phyloP scores from a whole-genome alignment of 2,888 invertebrate genomes.

The Oxyscelio sp. region DNA sequence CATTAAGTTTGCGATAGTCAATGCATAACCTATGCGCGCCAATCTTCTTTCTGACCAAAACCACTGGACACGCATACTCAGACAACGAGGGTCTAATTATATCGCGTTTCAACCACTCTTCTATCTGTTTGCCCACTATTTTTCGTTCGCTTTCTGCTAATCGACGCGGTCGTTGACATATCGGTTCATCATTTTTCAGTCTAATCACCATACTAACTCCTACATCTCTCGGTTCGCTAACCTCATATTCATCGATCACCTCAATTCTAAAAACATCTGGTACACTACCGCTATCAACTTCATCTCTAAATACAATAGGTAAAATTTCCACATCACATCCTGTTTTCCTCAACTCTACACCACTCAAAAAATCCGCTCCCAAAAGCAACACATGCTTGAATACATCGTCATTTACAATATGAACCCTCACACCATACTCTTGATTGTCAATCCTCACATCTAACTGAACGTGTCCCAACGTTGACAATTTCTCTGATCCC shows the following conservation, averaged over 20 bases:
- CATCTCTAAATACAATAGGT: background rate
- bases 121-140: conserved; percentile 65
- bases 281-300: background rate
- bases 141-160: conserved; percentile 56
- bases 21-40: conserved; percentile 57
- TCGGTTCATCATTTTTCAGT: conserved; percentile 66
- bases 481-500: conserved; percentile 31
- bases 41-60: conserved; percentile 73
- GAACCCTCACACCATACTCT: conserved; percentile 38
- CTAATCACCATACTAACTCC: conserved; percentile 50
- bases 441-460: conserved; percentile 43
- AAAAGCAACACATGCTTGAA: conserved; percentile 49
- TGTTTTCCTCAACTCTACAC: conserved; percentile 15
- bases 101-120: conserved; percentile 73
- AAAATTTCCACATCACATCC: background rate
- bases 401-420: conserved; percentile 47
- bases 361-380: conserved; percentile 52
- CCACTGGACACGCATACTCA: conserved; percentile 73
- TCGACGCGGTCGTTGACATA: conserved; percentile 70
- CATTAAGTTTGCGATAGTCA: conserved; percentile 69
- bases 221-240: conserved; percentile 31
- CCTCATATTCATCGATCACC: conserved; percentile 45
- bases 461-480: conserved; percentile 28
- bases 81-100: conserved; percentile 57
- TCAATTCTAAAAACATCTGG: conserved; percentile 27